A percentile compares a stretch with the other conserved stretches of the same genome.
phyloP scores from a whole-genome alignment of 2,797 vertebrate genomes.

The Taenioides sp. region DNA sequence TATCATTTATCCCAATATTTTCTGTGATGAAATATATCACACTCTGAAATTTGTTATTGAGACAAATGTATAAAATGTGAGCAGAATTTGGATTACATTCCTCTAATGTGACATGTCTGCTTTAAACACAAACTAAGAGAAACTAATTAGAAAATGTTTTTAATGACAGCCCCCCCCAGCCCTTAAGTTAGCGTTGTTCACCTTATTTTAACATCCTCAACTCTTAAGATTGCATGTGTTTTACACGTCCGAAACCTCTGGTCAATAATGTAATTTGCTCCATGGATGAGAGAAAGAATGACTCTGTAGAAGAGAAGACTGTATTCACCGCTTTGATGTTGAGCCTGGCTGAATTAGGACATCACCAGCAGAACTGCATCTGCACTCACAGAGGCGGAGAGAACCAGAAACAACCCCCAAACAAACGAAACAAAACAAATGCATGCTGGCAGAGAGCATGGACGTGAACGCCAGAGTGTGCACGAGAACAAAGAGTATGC shows the following conservation, averaged over 20 bases:
- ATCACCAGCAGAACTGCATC: constrained; percentile 66
- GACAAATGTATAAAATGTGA: background rate
- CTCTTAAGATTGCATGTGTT: background rate
- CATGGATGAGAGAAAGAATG: background rate
- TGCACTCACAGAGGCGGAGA: constrained; percentile 27
- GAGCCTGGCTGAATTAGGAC: constrained; percentile 73
- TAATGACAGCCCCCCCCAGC: background rate
- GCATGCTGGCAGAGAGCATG: constrained; percentile 36
- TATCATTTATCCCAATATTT: background rate
- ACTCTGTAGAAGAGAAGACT: constrained; percentile 65
- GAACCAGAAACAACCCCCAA: constrained; percentile 14
- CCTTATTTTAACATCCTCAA: constrained; percentile 31
- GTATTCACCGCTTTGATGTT: constrained; percentile 74
- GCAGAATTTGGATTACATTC: background rate
- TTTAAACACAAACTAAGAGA: background rate
- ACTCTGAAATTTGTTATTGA: background rate
- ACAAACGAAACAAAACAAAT: constrained; percentile 51
- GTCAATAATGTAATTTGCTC: constrained; percentile 14
- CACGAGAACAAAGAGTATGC: constrained; percentile 5
- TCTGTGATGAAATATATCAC: background rate
- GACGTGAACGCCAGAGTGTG: constrained; percentile 26
- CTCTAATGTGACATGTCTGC: no score
- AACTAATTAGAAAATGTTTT: background rate
- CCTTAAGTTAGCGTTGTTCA: background rate
- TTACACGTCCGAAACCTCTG: constrained; percentile 5